Base-by-base conservation (phyloP, 2,797 vertebrate species). In the Delichon dasypus region DNA sequence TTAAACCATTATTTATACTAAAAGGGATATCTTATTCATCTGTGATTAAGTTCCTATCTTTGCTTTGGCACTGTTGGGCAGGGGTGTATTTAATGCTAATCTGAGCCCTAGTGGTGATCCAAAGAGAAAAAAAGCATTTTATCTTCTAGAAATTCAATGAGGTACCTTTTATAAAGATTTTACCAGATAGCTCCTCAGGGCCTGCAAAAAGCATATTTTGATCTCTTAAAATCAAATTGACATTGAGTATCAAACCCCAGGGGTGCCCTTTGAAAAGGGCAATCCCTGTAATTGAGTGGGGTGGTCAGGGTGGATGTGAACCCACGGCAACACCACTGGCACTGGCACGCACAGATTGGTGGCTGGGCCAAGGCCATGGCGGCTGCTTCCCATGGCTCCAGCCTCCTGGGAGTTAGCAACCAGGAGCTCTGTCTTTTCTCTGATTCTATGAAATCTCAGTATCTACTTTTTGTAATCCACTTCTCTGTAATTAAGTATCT, bases 251-350 rank as follows among this genome's bases (percentile, higher is more conserved):
- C 50, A 88, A 88, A 84, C 53, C 40, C 81, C 25, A 42, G 0
- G 0, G 30, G 47, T 61, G 57, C 48, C 53, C 68, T 88, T 93
- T 93, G 42, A 2, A 65, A 81, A 88, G 80, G 73, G 26, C 81
- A 75, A 34, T 88, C 9, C 1, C 36, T 70, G 87, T 75, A 81
- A 88, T 5, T 40, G 90, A 92, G 82, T 36, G 30, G 70, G n/a
- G 0, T 23, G 32, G 47, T 51, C n/a, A 10, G 65, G 47, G 26
- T 48, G 40, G 47, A 60, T 16, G n/a, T 30, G 54, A 83, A 14
- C 51, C 60, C 40, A 6, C 0, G 0, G 30, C 38, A 18, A 1
- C 14, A 8, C 3, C 0, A 0, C 57, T 1, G 3, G 4, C 25
- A 7, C 26, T 2, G n/a, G 22, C 57, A 26, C 42, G 0, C 19